phyloP scores from a whole-genome alignment of 92 coral and sea anemone genomes.

The Siderastrea siderea region DNA sequence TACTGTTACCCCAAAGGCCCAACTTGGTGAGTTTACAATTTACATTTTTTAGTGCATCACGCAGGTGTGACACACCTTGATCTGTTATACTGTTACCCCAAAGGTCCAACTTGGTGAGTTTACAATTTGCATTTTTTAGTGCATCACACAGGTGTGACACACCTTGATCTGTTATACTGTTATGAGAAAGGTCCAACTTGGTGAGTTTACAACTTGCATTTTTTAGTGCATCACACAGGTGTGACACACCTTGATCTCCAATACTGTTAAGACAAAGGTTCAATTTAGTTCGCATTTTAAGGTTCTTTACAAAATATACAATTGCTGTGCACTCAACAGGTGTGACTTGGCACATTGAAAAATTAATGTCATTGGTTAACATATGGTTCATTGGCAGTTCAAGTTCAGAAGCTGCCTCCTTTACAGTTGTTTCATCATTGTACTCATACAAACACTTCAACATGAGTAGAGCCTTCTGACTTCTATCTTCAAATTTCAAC shows the following conservation, averaged over 20 bases:
- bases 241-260: slow-evolving; percentile 19
- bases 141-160: background rate
- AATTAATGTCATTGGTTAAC: slow-evolving; percentile 3
- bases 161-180: background rate
- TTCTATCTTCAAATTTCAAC: background rate
- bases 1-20: too few species aligned
- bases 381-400: background rate
- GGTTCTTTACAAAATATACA: slow-evolving; percentile 27
- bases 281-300: slow-evolving; percentile 13
- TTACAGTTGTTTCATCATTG: slow-evolving; percentile 11
- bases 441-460: slow-evolving; percentile 51
- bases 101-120: background rate
- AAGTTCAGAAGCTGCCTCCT: slow-evolving; percentile 45
- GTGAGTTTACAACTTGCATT: background rate
- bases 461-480: slow-evolving; percentile 28
- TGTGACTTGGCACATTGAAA: background rate
- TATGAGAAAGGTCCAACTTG: background rate
- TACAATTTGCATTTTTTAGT: background rate
- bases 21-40: too few species aligned
- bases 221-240: background rate
- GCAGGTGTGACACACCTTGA: background rate
- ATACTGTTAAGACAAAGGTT: background rate
- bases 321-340: slow-evolving; percentile 60
- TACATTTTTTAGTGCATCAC: too few species aligned
- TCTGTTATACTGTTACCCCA: background rate